Evolutionary conservation across 1,140 invertebrate genomes (phyloP).

Genomic region (Whitmania pigra): DNA sequence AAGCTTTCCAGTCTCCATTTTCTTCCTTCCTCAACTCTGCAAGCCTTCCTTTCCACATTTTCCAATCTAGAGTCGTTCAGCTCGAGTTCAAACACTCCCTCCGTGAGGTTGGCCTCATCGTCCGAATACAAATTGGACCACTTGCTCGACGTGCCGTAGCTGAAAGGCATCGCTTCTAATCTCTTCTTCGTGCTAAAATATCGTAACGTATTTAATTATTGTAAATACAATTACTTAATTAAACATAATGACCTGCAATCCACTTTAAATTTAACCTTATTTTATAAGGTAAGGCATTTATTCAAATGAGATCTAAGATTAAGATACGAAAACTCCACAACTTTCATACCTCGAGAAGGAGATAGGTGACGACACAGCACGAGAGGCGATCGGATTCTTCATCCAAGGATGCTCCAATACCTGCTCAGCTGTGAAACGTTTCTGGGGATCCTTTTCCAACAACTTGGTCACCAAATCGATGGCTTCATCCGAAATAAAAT

Average conservation of each 20-base stretch:
- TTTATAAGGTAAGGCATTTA: too few species aligned
- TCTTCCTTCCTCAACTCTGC: background rate
- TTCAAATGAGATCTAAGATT: too few species aligned
- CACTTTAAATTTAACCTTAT: background rate
- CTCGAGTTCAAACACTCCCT: too few species aligned
- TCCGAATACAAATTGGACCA: too few species aligned
- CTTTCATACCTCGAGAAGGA: too few species aligned
- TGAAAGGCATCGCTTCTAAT: too few species aligned
- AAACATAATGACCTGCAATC: background rate
- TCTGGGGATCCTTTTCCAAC: slow-evolving; percentile 66
- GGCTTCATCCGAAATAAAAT: slow-evolving; percentile 69
- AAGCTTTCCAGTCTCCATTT: slow-evolving; percentile 8
- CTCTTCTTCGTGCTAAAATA: too few species aligned
- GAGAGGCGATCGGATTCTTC: slow-evolving; percentile 47
- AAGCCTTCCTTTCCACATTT: background rate
- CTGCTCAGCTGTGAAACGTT: slow-evolving; percentile 68
- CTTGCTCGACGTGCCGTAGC: too few species aligned
- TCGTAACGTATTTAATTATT: too few species aligned
- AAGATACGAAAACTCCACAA: too few species aligned
- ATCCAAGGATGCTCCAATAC: slow-evolving; percentile 75
- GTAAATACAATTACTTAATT: background rate
- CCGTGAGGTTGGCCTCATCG: too few species aligned
- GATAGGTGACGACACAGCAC: too few species aligned
- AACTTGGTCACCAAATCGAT: slow-evolving; percentile 82
- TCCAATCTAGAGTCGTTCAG: background rate